phyloP scores from a whole-genome alignment of 2,797 vertebrate species.

The Sphenopsis melanotis region DNA sequence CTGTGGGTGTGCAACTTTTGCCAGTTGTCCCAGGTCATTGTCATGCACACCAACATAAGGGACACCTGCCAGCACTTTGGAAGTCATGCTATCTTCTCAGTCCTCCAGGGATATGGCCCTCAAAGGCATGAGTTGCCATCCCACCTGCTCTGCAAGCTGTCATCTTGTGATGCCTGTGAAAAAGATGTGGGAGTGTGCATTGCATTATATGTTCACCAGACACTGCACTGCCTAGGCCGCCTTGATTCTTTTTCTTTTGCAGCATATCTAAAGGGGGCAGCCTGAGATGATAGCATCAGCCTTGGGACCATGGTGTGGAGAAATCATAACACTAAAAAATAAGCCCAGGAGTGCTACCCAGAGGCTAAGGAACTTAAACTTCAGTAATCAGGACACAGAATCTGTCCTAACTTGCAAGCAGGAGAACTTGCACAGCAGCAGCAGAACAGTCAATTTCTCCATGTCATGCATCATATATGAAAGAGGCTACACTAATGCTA shows the following conservation, averaged over 20 bases:
- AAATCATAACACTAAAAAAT: background rate
- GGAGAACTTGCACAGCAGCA: background rate
- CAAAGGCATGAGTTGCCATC: background rate
- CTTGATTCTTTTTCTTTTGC: background rate
- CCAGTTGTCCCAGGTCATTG: background rate
- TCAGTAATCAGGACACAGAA: background rate
- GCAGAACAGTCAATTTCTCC: background rate
- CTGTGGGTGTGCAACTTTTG: background rate
- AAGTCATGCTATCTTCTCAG: background rate
- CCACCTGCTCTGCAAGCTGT: background rate
- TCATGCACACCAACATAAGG: background rate
- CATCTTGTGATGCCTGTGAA: background rate
- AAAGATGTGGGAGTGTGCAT: background rate
- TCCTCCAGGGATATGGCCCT: background rate
- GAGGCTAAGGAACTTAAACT: background rate
- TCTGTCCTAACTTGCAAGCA: background rate
- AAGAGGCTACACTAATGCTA: background rate
- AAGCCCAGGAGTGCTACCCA: background rate
- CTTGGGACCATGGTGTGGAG: background rate
- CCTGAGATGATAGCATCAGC: background rate
- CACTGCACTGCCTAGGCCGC: background rate
- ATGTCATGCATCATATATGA: background rate
- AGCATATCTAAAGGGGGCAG: background rate
- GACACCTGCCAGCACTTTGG: background rate
- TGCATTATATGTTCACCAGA: background rate